These are phyloP conservation scores for Corydoras maculifer DNA, from an alignment of 2,113 vertebrate species.

Conservation along the genomic window DNA sequence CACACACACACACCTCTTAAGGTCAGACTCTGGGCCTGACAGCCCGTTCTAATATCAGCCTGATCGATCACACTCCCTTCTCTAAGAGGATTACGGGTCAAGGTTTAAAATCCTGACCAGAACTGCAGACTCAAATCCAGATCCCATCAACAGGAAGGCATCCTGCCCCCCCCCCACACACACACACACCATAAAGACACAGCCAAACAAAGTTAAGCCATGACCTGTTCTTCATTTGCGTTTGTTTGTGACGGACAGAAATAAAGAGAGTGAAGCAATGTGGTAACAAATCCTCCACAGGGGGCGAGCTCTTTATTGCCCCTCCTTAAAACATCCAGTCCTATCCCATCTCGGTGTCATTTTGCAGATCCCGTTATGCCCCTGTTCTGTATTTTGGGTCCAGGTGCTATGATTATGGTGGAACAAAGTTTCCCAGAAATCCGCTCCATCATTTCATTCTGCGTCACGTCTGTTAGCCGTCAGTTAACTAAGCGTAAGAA, in stretches of 20 bases:
- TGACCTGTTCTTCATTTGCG: conserved; percentile 24
- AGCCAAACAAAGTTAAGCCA: neutral
- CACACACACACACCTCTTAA: conserved; percentile 1
- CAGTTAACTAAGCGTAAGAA: no score
- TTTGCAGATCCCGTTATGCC: no score
- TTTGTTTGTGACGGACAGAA: neutral
- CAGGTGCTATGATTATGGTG: no score
- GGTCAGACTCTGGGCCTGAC: conserved; percentile 14
- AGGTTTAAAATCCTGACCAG: conserved; percentile 29
- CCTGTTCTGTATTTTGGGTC: no score
- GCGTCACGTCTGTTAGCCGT: no score
- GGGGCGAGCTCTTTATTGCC: no score
- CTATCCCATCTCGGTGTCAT: no score
- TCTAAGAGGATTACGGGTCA: conserved; percentile 26
- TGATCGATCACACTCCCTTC: conserved; percentile 26
- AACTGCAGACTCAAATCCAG: neutral
- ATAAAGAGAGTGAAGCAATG: neutral
- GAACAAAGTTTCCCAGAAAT: no score
- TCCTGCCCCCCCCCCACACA: neutral
- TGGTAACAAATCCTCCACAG: no score
- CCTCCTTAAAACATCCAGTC: no score
- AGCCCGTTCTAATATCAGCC: conserved; percentile 10
- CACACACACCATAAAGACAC: neutral
- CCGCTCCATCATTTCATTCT: no score
- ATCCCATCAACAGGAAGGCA: conserved; percentile 2